Percentiles rank a stretch among this genome's conserved stretches.
These are phyloP conservation scores for Pocillopora grandis DNA, from an alignment of 92 coral and sea anemone species.

Conservation along the genomic window DNA sequence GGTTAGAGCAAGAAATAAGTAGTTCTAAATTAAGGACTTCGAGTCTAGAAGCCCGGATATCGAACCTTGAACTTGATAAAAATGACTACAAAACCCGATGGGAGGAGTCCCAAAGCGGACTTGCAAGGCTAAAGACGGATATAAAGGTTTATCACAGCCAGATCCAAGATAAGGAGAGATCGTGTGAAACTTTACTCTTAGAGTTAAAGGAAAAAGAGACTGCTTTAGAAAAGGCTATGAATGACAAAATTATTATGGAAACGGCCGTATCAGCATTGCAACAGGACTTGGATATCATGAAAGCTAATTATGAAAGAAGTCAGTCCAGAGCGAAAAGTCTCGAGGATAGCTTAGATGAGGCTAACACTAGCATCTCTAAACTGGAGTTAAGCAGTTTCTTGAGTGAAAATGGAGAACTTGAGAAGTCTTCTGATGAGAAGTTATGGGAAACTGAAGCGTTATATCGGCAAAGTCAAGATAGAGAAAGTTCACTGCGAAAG, in stretches of 20 bases:
- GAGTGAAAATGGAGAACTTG: slow-evolving; percentile 50
- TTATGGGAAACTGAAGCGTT: slow-evolving; percentile 60
- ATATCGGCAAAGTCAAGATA: slow-evolving; percentile 64
- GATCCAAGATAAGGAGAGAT: slow-evolving; percentile 61
- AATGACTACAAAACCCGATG: slow-evolving; percentile 67
- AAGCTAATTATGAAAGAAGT: slow-evolving; percentile 49
- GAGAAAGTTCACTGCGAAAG: slow-evolving; percentile 63
- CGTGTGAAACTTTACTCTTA: slow-evolving; percentile 39
- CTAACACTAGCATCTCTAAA: slow-evolving; percentile 57
- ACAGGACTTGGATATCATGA: slow-evolving; percentile 60
- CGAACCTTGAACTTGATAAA: slow-evolving; percentile 54
- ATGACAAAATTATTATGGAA: slow-evolving; percentile 68
- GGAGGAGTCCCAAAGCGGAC: slow-evolving; percentile 54
- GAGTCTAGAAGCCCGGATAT: slow-evolving; percentile 63
- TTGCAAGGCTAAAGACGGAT: slow-evolving; percentile 66
- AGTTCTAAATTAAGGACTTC: slow-evolving; percentile 61
- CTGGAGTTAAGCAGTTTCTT: slow-evolving; percentile 57
- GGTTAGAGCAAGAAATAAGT: slow-evolving; percentile 65
- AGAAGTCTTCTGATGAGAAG: slow-evolving; percentile 51
- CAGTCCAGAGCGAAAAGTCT: slow-evolving; percentile 55
- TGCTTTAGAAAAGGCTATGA: slow-evolving; percentile 51
- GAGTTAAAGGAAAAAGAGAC: slow-evolving; percentile 64
- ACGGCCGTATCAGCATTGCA: slow-evolving; percentile 55
- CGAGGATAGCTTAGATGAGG: slow-evolving; percentile 67
- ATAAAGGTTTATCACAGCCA: slow-evolving; percentile 60